phyloP scores from a whole-genome alignment of 2,797 vertebrate species.

The Acrossocheilus fasciatus region DNA sequence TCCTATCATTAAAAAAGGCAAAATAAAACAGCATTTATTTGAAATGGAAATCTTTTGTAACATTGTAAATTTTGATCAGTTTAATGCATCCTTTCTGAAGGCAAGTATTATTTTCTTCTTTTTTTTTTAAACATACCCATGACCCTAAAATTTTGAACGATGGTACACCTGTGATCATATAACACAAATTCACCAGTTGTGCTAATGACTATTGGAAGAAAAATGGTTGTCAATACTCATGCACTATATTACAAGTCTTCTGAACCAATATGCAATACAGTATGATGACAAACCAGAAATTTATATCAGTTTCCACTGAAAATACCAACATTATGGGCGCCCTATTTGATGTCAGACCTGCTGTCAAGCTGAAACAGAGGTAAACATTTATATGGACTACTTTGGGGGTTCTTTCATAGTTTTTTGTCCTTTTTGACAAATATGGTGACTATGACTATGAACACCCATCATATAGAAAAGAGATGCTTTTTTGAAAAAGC shows the following conservation, averaged over 20 bases:
- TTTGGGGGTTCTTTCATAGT: neutral
- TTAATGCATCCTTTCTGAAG: neutral
- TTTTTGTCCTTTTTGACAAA: neutral
- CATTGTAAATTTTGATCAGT: neutral
- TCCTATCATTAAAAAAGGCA: neutral
- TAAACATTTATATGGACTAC: neutral
- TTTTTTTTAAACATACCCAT: too few relatives aligned
- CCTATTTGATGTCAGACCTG: neutral
- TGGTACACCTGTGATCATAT: neutral
- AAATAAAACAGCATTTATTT: neutral
- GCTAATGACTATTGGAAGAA: neutral
- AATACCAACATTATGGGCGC: neutral
- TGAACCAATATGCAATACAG: neutral
- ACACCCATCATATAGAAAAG: neutral
- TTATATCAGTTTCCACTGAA: neutral
- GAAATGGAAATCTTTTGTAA: neutral
- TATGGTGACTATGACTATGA: neutral
- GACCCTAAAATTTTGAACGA: neutral
- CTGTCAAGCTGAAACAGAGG: neutral
- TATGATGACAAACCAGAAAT: neutral
- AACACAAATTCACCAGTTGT: neutral
- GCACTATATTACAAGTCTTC: neutral
- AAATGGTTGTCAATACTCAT: neutral
- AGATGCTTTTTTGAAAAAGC: neutral
- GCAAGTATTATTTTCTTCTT: neutral